Evolutionary conservation across 2,888 invertebrate species (phyloP), one percentile per base, ranked within the genome.

Genomic region (Rhodophaea formosa): DNA sequence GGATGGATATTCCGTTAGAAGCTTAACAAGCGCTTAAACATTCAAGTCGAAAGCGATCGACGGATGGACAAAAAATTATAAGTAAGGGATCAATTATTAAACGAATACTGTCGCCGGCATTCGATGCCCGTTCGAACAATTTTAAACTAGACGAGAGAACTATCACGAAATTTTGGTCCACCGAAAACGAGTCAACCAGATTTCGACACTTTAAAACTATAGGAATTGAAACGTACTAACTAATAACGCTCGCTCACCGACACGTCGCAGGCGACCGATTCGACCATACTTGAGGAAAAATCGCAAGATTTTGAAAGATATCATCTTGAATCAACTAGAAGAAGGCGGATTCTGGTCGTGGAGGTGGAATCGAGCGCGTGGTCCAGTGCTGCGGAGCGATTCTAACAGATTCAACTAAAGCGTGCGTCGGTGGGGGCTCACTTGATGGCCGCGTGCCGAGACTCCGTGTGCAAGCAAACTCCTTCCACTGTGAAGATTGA

Each of bases 401-500:
- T 51, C 74, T 66, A 67, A 65, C 66, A 63, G 76, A 77, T 79
- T 78, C 76, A 74, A 75, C 79, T 81, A 80, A 71, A 68, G 62
- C 62, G 59, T 63, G 60, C 57, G 70, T 46, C 59, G 61, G 62
- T 55, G 61, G 30, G 58, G 29, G 65, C 72, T 90, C 89, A 89
- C 85, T 93, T 93, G 77, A 92, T 82, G 71, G 86, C 80, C 59
- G 88, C 84, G 74, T 91, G 91, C 78, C 94, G 92, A 77, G 95
- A 94, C 91, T 98, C 98, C 58, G 96, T 95, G 84, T 95, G 94
- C 79, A 97, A 88, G 86, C 95, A 94, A 74, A 98, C 95, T 75
- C 98, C 98, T 89, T 98, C 97, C 82, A 98, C 97, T 75, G 96
- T 97, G 93, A 97, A 98, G 92, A 99, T 97, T 77, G 98, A 98